Evolutionary conservation across 1,140 invertebrate species (phyloP).

Genomic region (Lepeophtheirus salmonis): DNA sequence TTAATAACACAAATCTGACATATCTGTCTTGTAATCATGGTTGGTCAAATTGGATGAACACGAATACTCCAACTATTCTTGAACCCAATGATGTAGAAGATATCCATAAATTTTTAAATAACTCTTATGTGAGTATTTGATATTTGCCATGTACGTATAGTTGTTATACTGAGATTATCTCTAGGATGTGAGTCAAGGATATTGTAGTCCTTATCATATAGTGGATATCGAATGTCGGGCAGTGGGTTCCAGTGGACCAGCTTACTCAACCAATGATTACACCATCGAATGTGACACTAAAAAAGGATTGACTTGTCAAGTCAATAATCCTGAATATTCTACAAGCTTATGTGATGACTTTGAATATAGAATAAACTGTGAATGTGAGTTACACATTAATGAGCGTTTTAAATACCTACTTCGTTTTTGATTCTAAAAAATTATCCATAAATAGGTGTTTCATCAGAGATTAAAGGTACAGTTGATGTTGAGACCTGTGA

Average conservation of each 20-base stretch:
- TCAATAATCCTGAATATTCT: conserved; percentile 21
- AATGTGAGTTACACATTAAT: conserved; percentile 29
- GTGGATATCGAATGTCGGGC: conserved; percentile 50
- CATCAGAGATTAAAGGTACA: not conserved
- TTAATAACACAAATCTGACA: not conserved
- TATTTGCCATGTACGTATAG: no score
- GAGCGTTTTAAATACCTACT: not conserved
- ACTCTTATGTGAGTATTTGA: conserved; percentile 30
- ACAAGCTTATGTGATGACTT: conserved; percentile 36
- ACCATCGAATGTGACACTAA: conserved; percentile 51
- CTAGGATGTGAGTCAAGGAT: conserved; percentile 21
- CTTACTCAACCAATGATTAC: conserved; percentile 42
- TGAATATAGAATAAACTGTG: conserved; percentile 48
- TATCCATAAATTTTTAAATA: conserved; percentile 28
- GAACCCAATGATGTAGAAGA: conserved; percentile 38
- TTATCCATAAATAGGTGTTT: no score
- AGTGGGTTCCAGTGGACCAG: conserved; percentile 35
- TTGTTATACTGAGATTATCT: no score
- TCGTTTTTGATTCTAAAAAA: not conserved
- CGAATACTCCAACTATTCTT: conserved; percentile 28
- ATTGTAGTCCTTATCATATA: conserved; percentile 39
- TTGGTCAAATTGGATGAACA: conserved; percentile 55
- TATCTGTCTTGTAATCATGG: conserved; percentile 36
- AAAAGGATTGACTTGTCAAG: conserved; percentile 43
- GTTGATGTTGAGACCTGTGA: not conserved